Percentiles rank a stretch among this genome's conserved stretches.
These are phyloP conservation scores for Myotis findleyi DNA, from an alignment of 2,797 vertebrate genomes.

Conservation along the genomic window DNA sequence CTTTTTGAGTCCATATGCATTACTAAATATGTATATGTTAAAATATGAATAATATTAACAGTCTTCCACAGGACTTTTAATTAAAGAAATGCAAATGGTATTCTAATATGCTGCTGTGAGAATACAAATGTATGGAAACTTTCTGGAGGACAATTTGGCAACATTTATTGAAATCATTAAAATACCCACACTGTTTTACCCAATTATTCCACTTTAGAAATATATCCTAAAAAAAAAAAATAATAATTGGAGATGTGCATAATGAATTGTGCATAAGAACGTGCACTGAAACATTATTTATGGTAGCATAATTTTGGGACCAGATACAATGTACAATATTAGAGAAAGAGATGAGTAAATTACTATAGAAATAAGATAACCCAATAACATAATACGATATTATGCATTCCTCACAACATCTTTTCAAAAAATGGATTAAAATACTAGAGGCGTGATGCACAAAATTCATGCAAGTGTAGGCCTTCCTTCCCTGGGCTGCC, in stretches of 20 bases:
- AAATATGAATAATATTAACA: neutral
- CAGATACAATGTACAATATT: neutral
- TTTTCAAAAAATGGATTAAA: neutral
- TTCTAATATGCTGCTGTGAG: neutral
- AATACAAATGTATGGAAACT: constrained; percentile 45
- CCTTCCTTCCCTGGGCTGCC: no score
- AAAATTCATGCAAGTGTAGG: no score
- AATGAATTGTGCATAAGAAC: constrained; percentile 51
- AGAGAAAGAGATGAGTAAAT: neutral
- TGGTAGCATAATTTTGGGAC: neutral
- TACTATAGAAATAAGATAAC: neutral
- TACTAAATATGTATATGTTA: neutral
- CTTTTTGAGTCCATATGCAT: neutral
- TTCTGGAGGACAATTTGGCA: constrained; percentile 54
- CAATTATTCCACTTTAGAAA: constrained; percentile 50
- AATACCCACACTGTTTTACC: constrained; percentile 12
- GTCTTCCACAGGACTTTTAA: neutral
- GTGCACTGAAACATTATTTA: constrained; percentile 26
- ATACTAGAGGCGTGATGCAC: neutral
- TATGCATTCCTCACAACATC: neutral
- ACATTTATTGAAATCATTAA: constrained; percentile 63
- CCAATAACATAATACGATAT: neutral
- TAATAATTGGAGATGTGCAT: constrained; percentile 1
- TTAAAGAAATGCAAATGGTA: constrained; percentile 59
- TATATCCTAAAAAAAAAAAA: constrained; percentile 37